Percentiles rank a stretch among this genome's conserved stretches.
phyloP scores from a whole-genome alignment of 2,888 invertebrate genomes.

The Euproctis similis region DNA sequence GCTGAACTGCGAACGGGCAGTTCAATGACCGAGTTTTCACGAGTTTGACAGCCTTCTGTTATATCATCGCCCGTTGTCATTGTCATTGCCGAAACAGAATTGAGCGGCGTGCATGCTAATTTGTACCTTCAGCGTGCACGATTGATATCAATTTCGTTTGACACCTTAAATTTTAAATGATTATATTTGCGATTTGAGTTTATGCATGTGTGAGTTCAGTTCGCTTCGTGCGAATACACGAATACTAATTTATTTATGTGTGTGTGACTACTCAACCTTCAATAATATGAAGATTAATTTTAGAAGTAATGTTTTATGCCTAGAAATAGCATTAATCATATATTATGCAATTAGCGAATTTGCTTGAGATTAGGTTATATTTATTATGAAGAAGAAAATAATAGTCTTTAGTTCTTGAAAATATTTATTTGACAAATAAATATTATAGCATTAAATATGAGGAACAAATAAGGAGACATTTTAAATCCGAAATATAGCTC shows the following conservation, averaged over 20 bases:
- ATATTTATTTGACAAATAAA: no score
- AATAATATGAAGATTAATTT: conserved; percentile 5
- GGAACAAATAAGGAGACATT: no score
- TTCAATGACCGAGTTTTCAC: conserved; percentile 76
- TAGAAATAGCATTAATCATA: no score
- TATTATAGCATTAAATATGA: no score
- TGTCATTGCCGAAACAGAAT: conserved; percentile 73
- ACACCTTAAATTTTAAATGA: conserved; percentile 13
- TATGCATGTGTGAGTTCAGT: conserved; percentile 20
- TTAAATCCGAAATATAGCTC: no score
- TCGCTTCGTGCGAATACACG: conserved; percentile 21
- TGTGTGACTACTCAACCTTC: conserved; percentile 9
- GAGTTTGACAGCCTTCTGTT: conserved; percentile 74
- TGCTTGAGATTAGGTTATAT: no score
- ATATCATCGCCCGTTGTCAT: conserved; percentile 74
- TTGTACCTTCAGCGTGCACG: conserved; percentile 43
- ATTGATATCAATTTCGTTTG: conserved; percentile 48
- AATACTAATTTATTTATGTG: conserved; percentile 18
- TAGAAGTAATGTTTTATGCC: no score
- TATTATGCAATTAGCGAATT: no score
- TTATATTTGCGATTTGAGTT: conserved; percentile 25
- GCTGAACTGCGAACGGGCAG: conserved; percentile 49
- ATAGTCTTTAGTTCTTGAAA: no score
- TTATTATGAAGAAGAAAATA: no score
- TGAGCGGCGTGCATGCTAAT: conserved; percentile 40